Evolutionary conservation across 2,888 invertebrate species (phyloP).

Genomic region (Clunio marinus): DNA sequence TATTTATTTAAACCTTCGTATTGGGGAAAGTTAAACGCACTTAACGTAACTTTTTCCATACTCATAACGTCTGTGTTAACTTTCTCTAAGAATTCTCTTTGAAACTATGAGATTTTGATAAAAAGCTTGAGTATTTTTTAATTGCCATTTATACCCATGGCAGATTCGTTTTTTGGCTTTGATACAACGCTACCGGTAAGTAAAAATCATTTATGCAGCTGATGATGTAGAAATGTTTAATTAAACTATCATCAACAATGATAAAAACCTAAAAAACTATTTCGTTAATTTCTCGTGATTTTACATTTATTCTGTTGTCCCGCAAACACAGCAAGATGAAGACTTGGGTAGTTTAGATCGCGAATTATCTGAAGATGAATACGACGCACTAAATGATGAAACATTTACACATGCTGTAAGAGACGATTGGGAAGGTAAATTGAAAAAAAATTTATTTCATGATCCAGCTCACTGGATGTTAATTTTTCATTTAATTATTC

Average conservation of each 20-base stretch:
- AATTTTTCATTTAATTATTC: not conserved
- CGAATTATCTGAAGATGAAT: conserved; percentile 71
- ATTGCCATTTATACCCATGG: conserved; percentile 54
- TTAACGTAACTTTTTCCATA: too few relatives aligned
- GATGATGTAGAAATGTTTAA: not conserved
- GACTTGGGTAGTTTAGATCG: conserved; percentile 61
- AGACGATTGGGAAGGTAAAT: conserved; percentile 67
- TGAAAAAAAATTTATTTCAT: conserved; percentile 65
- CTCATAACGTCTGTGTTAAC: not conserved
- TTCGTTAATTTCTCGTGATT: not conserved
- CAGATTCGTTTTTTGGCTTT: conserved; percentile 84
- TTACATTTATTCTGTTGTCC: not conserved
- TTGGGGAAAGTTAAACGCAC: too few relatives aligned
- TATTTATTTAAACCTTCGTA: too few relatives aligned
- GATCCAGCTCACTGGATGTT: conserved; percentile 41
- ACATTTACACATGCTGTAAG: conserved; percentile 79
- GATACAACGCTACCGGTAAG: conserved; percentile 74
- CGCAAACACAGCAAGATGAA: conserved; percentile 48
- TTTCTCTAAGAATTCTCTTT: not conserved
- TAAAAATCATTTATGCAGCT: conserved; percentile 43
- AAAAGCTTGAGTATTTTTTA: not conserved
- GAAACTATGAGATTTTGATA: not conserved
- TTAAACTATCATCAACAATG: not conserved
- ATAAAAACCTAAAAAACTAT: not conserved
- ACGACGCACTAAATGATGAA: conserved; percentile 88